These are phyloP conservation scores for Drosophila meridionalis DNA, from an alignment of 2,888 invertebrate genomes.

Conservation along the genomic window DNA sequence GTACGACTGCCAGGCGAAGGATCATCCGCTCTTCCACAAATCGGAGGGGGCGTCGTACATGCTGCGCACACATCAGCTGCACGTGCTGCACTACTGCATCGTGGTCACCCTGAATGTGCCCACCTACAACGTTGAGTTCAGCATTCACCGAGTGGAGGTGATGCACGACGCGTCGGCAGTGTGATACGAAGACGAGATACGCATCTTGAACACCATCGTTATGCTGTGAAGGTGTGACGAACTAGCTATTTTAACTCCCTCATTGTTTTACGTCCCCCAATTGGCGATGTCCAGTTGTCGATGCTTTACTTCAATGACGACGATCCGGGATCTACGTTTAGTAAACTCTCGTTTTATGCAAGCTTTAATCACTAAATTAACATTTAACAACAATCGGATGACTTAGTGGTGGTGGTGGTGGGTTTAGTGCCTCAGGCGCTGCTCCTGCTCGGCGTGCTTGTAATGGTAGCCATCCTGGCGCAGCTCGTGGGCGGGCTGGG, in stretches of 20 bases:
- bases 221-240: background rate
- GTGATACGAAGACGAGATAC: slow-evolving; percentile 53
- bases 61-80: slow-evolving; percentile 87
- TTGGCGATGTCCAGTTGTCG: background rate
- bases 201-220: slow-evolving; percentile 31
- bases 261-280: background rate
- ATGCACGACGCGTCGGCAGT: slow-evolving; percentile 57
- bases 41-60: slow-evolving; percentile 87
- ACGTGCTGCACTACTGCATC: slow-evolving; percentile 88
- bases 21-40: slow-evolving; percentile 87
- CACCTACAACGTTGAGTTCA: slow-evolving; percentile 86
- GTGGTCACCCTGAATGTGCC: slow-evolving; percentile 87
- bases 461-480: slow-evolving; percentile 76
- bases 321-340: background rate
- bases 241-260: background rate
- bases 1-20: slow-evolving; percentile 88
- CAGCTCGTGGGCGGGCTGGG: slow-evolving; percentile 70
- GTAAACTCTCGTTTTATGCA: slow-evolving; percentile 43
- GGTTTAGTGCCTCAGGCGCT: slow-evolving; percentile 63
- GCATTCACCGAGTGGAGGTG: slow-evolving; percentile 84
- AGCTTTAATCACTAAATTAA: slow-evolving; percentile 52
- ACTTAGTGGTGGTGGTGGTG: background rate
- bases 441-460: slow-evolving; percentile 58
- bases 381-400: slow-evolving; percentile 57
- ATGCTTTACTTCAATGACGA: background rate